These are phyloP conservation scores for Oreochromis aureus DNA, from an alignment of 2,113 vertebrate genomes.

Conservation along the genomic window DNA sequence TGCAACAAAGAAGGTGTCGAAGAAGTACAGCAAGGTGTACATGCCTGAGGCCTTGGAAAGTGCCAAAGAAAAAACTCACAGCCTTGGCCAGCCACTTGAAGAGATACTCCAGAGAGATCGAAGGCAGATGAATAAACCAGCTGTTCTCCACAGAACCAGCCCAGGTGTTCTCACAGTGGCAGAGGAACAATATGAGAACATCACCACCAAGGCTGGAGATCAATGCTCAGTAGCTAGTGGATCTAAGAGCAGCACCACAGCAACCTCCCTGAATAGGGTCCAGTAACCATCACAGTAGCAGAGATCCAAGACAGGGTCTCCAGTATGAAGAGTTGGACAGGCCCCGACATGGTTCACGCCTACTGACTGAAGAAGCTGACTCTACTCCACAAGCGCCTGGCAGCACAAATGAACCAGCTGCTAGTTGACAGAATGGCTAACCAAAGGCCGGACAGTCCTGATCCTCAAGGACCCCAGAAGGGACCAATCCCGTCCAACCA, in stretches of 20 bases:
- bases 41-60: neutral
- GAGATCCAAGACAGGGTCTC: neutral
- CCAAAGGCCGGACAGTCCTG: fast-evolving
- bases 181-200: neutral
- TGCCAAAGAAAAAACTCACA: fast-evolving
- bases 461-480: neutral
- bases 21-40: neutral
- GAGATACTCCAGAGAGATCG: neutral
- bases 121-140: neutral
- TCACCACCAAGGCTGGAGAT: neutral
- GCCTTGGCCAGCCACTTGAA: neutral
- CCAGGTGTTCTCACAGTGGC: neutral
- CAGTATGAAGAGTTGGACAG: neutral
- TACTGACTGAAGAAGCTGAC: neutral
- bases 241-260: neutral
- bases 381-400: neutral
- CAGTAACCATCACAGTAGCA: neutral
- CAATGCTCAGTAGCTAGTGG: neutral
- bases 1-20: neutral
- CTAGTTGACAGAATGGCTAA: neutral
- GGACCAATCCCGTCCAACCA: neutral
- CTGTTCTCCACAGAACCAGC: neutral
- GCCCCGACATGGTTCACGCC: neutral
- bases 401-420: neutral
- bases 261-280: neutral